These are phyloP conservation scores for Hydriomena furcata DNA, from an alignment of 2,888 invertebrate genomes.

Conservation along the genomic window DNA sequence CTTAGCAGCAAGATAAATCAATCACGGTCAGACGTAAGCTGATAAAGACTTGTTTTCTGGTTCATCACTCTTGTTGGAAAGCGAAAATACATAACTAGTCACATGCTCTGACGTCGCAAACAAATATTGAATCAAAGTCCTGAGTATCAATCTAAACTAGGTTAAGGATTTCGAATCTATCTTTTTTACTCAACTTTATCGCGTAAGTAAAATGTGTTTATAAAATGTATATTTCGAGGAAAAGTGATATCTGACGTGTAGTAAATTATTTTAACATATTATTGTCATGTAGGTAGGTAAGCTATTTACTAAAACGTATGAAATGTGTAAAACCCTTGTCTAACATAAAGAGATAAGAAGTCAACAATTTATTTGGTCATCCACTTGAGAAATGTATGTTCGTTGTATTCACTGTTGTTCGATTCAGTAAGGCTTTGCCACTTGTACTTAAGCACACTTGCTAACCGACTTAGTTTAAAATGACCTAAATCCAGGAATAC, in stretches of 20 bases:
- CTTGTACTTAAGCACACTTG: slow-evolving; percentile 5
- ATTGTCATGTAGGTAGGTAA: neutral
- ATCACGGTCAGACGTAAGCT: slow-evolving; percentile 59
- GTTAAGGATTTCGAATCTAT: slow-evolving; percentile 46
- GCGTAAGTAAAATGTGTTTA: slow-evolving; percentile 22
- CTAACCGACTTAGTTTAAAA: slow-evolving; percentile 6
- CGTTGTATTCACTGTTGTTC: slow-evolving; percentile 28
- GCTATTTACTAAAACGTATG: neutral
- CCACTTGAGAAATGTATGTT: slow-evolving; percentile 26
- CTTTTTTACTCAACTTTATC: slow-evolving; percentile 24
- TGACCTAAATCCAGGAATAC: slow-evolving; percentile 1
- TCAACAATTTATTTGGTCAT: slow-evolving; percentile 20
- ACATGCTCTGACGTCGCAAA: slow-evolving; percentile 62
- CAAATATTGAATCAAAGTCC: slow-evolving; percentile 55
- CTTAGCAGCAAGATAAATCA: slow-evolving; percentile 69
- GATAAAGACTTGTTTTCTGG: slow-evolving; percentile 61
- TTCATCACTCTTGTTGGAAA: slow-evolving; percentile 51
- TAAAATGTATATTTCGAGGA: slow-evolving; percentile 21
- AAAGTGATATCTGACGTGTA: slow-evolving; percentile 20
- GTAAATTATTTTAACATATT: slow-evolving; percentile 7
- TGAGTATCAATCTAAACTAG: slow-evolving; percentile 45
- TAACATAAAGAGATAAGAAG: slow-evolving; percentile 15
- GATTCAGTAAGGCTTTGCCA: slow-evolving; percentile 21
- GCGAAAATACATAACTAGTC: slow-evolving; percentile 53
- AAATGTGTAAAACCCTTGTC: slow-evolving; percentile 20